Evolutionary conservation across 2,113 vertebrate genomes (phyloP), one percentile per base, ranked within the genome.

Genomic region (Theristicus caerulescens): DNA sequence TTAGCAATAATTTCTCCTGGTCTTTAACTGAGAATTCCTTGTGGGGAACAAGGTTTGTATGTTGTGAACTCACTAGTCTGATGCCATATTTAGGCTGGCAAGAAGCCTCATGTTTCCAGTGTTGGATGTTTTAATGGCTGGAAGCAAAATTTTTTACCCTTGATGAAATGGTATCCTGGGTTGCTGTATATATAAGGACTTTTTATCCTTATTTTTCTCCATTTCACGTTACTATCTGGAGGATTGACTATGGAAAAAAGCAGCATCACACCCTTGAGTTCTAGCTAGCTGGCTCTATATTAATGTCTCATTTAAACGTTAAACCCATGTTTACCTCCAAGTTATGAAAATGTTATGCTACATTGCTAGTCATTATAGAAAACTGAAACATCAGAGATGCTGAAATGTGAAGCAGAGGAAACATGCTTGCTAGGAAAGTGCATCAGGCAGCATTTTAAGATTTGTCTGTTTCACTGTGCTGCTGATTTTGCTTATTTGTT

Each of bases 401-500:
- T 88, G 82, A 88, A 54, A 61, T 57, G 69, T 52, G 82, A 77
- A 55, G 79, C 57, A 85, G 70, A 87, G n/a, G 59, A 81, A 88
- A 85, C 51, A 19, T 34, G 8, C 74, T 70, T 87, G n/a, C 6
- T 21, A 73, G 74, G 55, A 80, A 94, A 62, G 32, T 70, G 54
- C 67, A 49, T 82, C 40, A 54, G 65, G 59, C 82, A 93, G 82
- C 71, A 59, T 82, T 93, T 73, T 49, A 87, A 90, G 57, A 40
- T 81, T 77, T 92, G 46, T 82, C 49, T 86, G 14, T 90, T 91
- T 72, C 82, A 57, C 16, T 18, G 74, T 49, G 55, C 52, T 95
- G 82, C 76, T 93, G 90, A 93, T 95, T 77, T 93, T 83, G 52
- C 64, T 77, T 90, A 38, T 88, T 90, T 90, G 59, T 76, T 94